A percentile compares a stretch with the other conserved stretches of the same genome.
Evolutionary conservation across 2,113 vertebrate genomes (phyloP).

Genomic region (Mionectes macconnelli): DNA sequence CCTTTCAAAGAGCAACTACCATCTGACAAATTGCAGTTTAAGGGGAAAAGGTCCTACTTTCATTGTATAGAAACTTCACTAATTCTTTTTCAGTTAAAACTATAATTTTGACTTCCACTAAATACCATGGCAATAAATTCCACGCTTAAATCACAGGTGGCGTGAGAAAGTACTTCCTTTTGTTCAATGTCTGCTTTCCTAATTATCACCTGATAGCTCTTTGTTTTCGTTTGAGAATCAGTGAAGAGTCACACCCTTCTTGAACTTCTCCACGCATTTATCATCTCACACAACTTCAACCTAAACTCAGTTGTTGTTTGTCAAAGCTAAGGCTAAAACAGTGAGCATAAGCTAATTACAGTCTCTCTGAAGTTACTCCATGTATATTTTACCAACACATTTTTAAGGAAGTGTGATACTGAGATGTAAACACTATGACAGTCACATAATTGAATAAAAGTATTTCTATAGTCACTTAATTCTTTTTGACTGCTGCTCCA

Average conservation of each 20-base stretch:
- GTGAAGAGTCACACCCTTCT: not conserved
- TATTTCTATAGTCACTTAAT: not conserved
- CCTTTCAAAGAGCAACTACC: not conserved
- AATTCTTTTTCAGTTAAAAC: not conserved
- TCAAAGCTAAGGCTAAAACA: not conserved
- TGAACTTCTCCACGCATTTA: not conserved
- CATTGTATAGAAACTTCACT: not conserved
- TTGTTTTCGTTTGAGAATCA: not conserved
- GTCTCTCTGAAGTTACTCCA: not conserved
- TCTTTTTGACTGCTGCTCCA: not conserved
- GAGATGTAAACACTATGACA: not conserved
- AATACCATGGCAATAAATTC: not conserved
- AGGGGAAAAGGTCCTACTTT: not conserved
- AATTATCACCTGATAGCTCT: not conserved
- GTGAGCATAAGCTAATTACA: not conserved
- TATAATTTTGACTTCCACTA: not conserved
- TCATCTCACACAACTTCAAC: not conserved
- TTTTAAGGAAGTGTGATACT: not conserved
- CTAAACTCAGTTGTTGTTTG: not conserved
- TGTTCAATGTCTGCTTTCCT: not conserved
- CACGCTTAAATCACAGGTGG: not conserved
- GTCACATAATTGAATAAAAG: not conserved
- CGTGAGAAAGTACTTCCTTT: not conserved
- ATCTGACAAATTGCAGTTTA: not conserved
- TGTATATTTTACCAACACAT: rapidly evolving